These are phyloP conservation scores for Eufriesea mexicana DNA, from an alignment of 1,140 invertebrate genomes.

Conservation along the genomic window DNA sequence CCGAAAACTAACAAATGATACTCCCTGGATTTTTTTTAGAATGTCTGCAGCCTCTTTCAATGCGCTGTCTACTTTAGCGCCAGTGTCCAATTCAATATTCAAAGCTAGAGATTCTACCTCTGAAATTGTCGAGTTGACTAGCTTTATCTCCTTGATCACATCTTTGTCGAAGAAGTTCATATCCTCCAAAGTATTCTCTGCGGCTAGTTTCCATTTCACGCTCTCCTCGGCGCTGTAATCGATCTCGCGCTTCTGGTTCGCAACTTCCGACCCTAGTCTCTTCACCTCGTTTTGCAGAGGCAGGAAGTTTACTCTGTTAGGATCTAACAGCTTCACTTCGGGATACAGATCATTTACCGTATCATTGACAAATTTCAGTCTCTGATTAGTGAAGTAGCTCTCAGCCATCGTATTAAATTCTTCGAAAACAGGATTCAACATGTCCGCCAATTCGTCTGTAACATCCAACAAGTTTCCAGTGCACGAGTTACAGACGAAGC, in stretches of 20 bases:
- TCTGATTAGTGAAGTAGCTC: constrained; percentile 90
- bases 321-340: constrained; percentile 86
- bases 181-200: constrained; percentile 83
- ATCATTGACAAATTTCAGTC: constrained; percentile 89
- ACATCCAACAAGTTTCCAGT: constrained; percentile 93
- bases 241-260: constrained; percentile 84
- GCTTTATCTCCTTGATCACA: constrained; percentile 81
- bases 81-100: constrained; percentile 85
- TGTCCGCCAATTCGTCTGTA: constrained; percentile 87
- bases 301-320: constrained; percentile 85
- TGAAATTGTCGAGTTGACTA: constrained; percentile 84
- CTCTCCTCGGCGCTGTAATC: constrained; percentile 80
- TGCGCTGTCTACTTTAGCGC: constrained; percentile 90
- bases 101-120: constrained; percentile 87
- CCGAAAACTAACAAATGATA: constrained; percentile 82
- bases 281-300: constrained; percentile 85
- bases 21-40: constrained; percentile 86
- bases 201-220: constrained; percentile 81
- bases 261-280: constrained; percentile 83
- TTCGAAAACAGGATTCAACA: constrained; percentile 85
- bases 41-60: constrained; percentile 88
- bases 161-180: constrained; percentile 83
- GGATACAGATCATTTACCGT: constrained; percentile 85
- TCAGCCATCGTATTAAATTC: constrained; percentile 89
- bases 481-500: constrained; percentile 93